Base-by-base conservation (phyloP, 1,140 invertebrate species). In the Centruroides vittatus region DNA sequence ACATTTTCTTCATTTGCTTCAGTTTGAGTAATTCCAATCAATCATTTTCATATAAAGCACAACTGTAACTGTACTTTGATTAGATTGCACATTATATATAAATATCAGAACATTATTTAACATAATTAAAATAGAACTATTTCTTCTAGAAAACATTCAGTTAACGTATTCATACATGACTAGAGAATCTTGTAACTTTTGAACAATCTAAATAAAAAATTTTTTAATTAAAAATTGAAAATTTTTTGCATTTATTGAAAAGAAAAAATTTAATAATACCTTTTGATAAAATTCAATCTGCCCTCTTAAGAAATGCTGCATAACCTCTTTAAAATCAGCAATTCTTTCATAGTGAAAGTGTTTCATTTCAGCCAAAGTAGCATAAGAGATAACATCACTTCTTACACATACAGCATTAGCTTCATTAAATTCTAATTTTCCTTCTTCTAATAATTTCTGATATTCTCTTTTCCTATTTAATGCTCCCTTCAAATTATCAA, bases 201-300 rank as follows among this genome's bases (percentile, higher is more conserved):
- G 13, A 46, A 63, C 61, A 35, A 71, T 65, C 59, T 68, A 47
- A 58, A 67, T 63, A 47, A 41, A 55, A 60, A 49, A 35, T 55
- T 47, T 57, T 35, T 55, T 23, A 55, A n/a, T 35, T 54, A 35
- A n/a, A n/a, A 8, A 1, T 47, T 47, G 2, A 47, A 3, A 47
- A 57, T 4, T 47, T 7, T 35, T 55, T 41, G 5, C 8, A 55
- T 7, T 10, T 55, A 9, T 47, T 57, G 7, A 3, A 57, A 50
- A 34, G 35, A 36, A 35, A 50, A 35, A 8, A 9, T 35, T 13
- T 54, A 1, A 35, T 41, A 3, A 23, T 51, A 80, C 78, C 67
- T 87, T 86, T 73, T 89, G 84, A 76, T 97, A 96, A 76, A 97
- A 97, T 49, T 80, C 80, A 48, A 96, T 89, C 77, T 98, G 94